Evolutionary conservation across 2,113 vertebrate genomes (phyloP), one percentile per base, ranked within the genome.

Genomic region (Varanus salvator): DNA sequence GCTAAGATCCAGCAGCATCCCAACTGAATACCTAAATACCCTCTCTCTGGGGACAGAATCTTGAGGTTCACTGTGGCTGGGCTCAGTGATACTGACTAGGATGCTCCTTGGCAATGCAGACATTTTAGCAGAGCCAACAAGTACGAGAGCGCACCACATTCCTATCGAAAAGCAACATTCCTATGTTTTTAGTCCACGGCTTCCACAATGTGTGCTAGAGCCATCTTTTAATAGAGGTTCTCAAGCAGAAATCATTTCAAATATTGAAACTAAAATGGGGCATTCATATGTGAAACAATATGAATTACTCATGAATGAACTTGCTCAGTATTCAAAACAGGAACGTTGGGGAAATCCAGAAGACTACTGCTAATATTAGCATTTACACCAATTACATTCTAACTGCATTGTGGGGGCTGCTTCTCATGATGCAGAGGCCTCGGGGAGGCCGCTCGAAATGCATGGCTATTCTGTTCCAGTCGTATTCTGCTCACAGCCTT

Each of bases 241-340:
- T 89, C 50, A 92, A 81, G 21, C 0, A 78, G 27, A 92, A 90
- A n/a, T 72, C 74, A 84, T 34, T 92, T 8, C 87, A 89, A 78
- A 31, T 14, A 14, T 64, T 64, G 3, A 64, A 21, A 64, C 60
- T 21, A 21, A 85, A 85, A 21, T 17, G 2, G 21, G 19, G n/a
- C 7, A 80, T 31, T 87, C 66, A 71, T 80, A 66, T 52, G 44
- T 87, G 86, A 87, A 86, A 81, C 21, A 3, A 64, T 57, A 50
- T 19, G 57, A 75, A 57, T 90, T 31, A 72, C 8, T 23, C 1
- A 68, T 48, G 60, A 34, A 84, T 84, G 82, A 84, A 57, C 25
- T 68, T 60, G 15, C 21, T 78, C 64, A 29, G 57, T 34, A 74
- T 86, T 86, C 76, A 64, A 68, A 87, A 64, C 8, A 44, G 48